Evolutionary conservation across 2,888 invertebrate genomes (phyloP).

Genomic region (Cataglyphis livida): DNA sequence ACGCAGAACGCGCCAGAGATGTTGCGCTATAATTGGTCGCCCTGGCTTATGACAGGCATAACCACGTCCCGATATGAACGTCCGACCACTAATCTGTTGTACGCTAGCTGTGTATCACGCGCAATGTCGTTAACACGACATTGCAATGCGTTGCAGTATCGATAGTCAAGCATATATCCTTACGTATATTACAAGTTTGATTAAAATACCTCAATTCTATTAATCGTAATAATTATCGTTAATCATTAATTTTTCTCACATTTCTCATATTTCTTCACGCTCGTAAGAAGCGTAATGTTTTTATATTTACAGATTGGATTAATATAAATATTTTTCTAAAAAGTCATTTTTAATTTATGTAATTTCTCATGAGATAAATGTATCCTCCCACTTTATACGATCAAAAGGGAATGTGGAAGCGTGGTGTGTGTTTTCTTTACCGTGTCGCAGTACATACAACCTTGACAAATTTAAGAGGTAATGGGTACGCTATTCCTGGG

Average conservation of each 20-base stretch:
- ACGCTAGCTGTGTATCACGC: constrained; percentile 61
- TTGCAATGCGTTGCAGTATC: constrained; percentile 47
- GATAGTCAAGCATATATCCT: constrained; percentile 40
- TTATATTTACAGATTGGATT: not conserved
- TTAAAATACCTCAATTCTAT: not conserved
- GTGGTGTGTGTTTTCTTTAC: not conserved
- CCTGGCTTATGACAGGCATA: constrained; percentile 64
- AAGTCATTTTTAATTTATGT: not conserved
- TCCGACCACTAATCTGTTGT: constrained; percentile 67
- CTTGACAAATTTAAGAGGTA: constrained; percentile 25
- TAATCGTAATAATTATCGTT: not conserved
- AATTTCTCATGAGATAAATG: not conserved
- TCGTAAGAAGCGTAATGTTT: not conserved
- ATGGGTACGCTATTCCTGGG: constrained; percentile 13
- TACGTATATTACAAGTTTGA: not conserved
- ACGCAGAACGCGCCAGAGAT: constrained; percentile 47
- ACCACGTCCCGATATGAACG: constrained; percentile 64
- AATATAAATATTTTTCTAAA: not conserved
- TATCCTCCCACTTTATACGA: not conserved
- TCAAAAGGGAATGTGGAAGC: not conserved
- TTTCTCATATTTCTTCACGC: not conserved
- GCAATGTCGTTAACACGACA: constrained; percentile 56
- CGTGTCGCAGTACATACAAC: not conserved
- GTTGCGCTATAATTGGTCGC: constrained; percentile 63
- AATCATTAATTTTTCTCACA: not conserved